Evolutionary conservation across 2,113 vertebrate genomes (phyloP), one percentile per base, ranked within the genome.

Genomic region (Isichthys henryi): DNA sequence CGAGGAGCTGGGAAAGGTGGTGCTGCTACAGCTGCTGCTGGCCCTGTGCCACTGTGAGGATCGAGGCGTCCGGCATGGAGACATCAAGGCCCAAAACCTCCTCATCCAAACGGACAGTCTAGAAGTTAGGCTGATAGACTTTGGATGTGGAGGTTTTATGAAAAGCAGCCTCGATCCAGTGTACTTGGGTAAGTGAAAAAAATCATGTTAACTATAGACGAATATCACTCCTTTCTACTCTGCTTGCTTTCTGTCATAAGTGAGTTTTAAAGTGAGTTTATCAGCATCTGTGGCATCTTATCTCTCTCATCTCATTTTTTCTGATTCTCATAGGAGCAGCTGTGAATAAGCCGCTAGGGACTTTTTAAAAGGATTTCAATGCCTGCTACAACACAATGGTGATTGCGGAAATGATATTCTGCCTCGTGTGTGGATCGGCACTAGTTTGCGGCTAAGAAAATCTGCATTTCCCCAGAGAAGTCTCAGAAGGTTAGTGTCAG

Each of bases 401-500:
- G 0, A 66, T 66, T 0, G 58, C 23, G 0, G 8, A n/a, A n/a
- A 66, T 66, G 58, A 2, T 66, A 8, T 66, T 27, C n/a, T 0
- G 23, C 8, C 58, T 66, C 9, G 58, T 66, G n/a, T 66, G 58
- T 66, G 58, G 58, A 3, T 27, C 58, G n/a, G 58, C 23, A 66
- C 9, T n/a, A 0, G 3, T 1, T n/a, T 10, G 0, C 8, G 3
- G n/a, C 58, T 2, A 11, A 0, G 23, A 27, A n/a, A 11, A 23
- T 66, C 58, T 66, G 58, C 0, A 0, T 66, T 66, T 66, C 0
- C 58, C 58, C 58, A 66, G n/a, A 62, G 23, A 10, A 62, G 58
- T 62, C 23, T 58, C 56, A 58, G 56, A 58, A 58, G 56, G 56
- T 58, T 58, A 58, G 56, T n/a, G 56, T 58, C 56, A 58, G 21